A percentile compares a stretch with the other conserved stretches of the same genome.
Evolutionary conservation across 2,797 vertebrate genomes (phyloP).

Genomic region (Anguilla pacifica): DNA sequence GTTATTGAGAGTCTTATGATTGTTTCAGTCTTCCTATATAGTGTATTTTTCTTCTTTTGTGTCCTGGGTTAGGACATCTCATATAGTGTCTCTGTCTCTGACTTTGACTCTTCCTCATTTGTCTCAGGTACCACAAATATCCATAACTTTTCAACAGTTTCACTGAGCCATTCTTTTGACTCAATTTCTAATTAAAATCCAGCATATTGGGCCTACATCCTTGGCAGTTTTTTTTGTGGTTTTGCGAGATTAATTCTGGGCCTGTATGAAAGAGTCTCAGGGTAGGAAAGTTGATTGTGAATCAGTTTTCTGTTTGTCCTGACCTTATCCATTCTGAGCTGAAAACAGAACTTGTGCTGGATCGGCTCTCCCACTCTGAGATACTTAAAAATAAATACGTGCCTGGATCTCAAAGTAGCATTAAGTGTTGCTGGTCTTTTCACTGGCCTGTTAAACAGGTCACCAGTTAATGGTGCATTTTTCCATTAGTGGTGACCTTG

Average conservation of each 20-base stretch:
- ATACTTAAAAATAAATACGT: not conserved
- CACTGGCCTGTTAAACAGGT: slow-evolving; percentile 3
- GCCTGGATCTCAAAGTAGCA: slow-evolving; percentile 10
- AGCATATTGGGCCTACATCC: not conserved
- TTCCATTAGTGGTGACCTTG: not conserved
- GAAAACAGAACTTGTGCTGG: not conserved
- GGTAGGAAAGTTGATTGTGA: not conserved
- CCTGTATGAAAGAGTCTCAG: not conserved
- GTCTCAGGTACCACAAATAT: slow-evolving; percentile 17
- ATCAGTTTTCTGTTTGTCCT: not conserved
- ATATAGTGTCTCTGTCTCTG: not conserved
- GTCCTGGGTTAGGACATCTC: not conserved
- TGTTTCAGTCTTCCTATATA: slow-evolving; percentile 13
- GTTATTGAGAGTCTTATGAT: not conserved
- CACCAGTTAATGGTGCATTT: not conserved
- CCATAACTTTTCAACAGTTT: not conserved
- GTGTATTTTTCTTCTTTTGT: not conserved
- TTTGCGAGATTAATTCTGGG: not conserved
- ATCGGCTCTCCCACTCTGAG: not conserved
- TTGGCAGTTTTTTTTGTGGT: not conserved
- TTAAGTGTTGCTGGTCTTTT: not conserved
- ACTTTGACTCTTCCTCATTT: not conserved
- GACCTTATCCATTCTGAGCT: not conserved
- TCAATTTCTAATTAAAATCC: not conserved
- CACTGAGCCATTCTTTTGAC: not conserved